phyloP scores from a whole-genome alignment of 1,140 invertebrate genomes.

The Planococcus citri region DNA sequence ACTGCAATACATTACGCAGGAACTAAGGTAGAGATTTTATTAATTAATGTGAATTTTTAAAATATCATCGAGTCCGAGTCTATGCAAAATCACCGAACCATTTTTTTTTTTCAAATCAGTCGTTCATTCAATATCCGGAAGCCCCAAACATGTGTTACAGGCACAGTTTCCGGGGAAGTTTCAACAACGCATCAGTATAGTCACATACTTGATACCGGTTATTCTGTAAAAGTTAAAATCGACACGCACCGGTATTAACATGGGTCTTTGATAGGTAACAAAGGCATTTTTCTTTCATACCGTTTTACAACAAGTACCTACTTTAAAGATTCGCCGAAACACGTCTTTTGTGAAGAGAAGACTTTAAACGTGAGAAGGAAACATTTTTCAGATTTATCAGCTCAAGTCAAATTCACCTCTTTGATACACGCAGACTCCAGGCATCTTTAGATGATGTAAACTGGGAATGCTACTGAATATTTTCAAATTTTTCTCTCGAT shows the following conservation, averaged over 20 bases:
- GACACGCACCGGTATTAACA: background rate
- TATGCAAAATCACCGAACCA: no score
- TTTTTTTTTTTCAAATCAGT: no score
- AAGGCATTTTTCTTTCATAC: background rate
- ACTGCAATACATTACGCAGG: background rate
- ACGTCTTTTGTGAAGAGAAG: background rate
- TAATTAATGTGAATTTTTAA: no score
- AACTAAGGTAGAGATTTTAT: background rate
- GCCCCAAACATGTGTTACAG: background rate
- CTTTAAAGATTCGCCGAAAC: background rate
- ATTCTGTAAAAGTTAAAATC: background rate
- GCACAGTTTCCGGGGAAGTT: background rate
- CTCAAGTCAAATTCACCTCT: no score
- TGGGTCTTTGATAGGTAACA: background rate
- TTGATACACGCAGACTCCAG: no score
- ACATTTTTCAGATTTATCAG: background rate
- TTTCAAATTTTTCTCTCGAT: no score
- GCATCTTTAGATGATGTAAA: no score
- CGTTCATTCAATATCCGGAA: background rate
- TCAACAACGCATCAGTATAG: background rate
- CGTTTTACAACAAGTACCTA: background rate
- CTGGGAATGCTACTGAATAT: no score
- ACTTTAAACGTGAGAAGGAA: background rate
- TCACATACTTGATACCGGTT: background rate
- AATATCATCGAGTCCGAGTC: no score